Evolutionary conservation across 1,140 invertebrate species (phyloP).

Genomic region (Halesus radiatus): DNA sequence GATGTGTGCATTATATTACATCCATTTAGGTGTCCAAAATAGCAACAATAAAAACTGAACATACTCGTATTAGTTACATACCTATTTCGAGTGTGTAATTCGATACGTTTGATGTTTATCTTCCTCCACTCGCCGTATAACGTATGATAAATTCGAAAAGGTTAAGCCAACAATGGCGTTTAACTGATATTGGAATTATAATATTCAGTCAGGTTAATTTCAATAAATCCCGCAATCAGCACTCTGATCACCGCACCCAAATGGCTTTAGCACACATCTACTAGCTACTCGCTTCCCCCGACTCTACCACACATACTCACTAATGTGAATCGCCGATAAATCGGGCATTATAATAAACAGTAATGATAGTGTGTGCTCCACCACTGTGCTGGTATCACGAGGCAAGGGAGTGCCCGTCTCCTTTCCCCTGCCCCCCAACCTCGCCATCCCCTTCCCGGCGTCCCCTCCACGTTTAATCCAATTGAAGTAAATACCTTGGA

Average conservation of each 20-base stretch:
- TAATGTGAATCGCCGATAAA: conserved; percentile 48
- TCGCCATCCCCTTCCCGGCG: not conserved
- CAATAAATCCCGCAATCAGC: conserved; percentile 34
- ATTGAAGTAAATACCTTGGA: conserved; percentile 49
- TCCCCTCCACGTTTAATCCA: conserved; percentile 37
- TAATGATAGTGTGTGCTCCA: conserved; percentile 36
- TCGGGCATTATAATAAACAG: conserved; percentile 50
- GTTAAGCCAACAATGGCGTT: no score
- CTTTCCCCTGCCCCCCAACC: not conserved
- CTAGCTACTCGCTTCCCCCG: not conserved
- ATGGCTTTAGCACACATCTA: conserved; percentile 23
- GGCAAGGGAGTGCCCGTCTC: not conserved
- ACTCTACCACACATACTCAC: conserved; percentile 7
- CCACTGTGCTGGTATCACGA: not conserved
- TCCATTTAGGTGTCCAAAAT: no score
- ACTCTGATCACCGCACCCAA: conserved; percentile 31
- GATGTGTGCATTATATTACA: no score
- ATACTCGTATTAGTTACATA: no score
- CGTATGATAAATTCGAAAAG: no score
- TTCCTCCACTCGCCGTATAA: no score
- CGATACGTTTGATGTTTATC: no score
- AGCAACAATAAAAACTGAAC: not conserved
- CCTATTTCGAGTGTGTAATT: no score
- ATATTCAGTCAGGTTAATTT: conserved; percentile 28
- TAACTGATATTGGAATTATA: conserved; percentile 20